phyloP scores from a whole-genome alignment of 2,888 invertebrate species.

The Arenicola marina region DNA sequence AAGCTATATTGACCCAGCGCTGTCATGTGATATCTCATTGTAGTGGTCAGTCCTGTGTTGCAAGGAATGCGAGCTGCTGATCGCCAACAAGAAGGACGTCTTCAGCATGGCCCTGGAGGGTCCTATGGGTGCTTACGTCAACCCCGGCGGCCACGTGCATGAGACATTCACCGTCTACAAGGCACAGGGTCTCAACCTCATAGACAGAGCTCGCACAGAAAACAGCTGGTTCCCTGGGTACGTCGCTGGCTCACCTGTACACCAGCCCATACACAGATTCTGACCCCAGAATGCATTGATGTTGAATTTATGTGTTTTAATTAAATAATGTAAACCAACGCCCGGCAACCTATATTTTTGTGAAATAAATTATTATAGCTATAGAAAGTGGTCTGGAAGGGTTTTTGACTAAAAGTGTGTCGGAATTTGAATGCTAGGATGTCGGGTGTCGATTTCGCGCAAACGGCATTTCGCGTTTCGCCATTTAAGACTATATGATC shows the following conservation, averaged over 20 bases:
- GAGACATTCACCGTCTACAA: slow-evolving; percentile 74
- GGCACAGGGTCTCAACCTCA: slow-evolving; percentile 58
- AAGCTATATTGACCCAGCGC: no score
- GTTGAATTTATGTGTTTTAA: not conserved
- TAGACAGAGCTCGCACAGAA: slow-evolving; percentile 69
- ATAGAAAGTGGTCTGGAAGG: no score
- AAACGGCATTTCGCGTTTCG: no score
- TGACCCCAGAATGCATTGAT: not conserved
- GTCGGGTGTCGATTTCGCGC: no score
- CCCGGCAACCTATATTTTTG: no score
- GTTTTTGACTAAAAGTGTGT: no score
- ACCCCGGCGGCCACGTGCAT: slow-evolving; percentile 78
- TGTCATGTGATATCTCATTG: no score
- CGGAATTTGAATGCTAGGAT: no score
- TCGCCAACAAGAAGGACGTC: slow-evolving; percentile 68
- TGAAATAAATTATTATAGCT: no score
- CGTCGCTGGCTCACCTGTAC: slow-evolving; percentile 44
- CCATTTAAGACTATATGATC: no score
- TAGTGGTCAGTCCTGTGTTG: slow-evolving; percentile 64
- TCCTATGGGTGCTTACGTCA: slow-evolving; percentile 78
- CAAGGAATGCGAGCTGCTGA: slow-evolving; percentile 45
- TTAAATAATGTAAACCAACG: not conserved
- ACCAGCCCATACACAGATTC: not conserved
- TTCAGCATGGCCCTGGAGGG: slow-evolving; percentile 83
- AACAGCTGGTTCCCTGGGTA: slow-evolving; percentile 87